Base-by-base conservation (phyloP, 2,113 vertebrate genomes). In the Corythornis vintsioides region DNA sequence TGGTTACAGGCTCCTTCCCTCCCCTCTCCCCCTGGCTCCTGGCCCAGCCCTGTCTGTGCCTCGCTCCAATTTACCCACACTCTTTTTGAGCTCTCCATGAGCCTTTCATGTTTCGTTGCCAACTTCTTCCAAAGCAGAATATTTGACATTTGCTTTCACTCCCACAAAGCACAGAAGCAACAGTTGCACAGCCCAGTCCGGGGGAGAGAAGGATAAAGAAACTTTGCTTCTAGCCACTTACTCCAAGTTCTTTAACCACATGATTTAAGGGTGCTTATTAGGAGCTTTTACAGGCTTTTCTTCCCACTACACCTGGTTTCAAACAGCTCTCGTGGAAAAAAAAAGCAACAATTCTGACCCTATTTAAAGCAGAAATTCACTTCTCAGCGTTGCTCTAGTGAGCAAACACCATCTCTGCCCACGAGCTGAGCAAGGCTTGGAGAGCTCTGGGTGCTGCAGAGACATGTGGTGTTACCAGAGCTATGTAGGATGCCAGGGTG, bases 91-190 rank as follows among this genome's bases (percentile, higher is more conserved):
- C 91, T 91, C 94, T 77, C 93, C 65, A 1, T 21, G 60, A 95
- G 93, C 94, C 79, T 95, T 96, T 96, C 92, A 11, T 50, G 71
- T 91, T 78, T 79, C 21, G 3, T 53, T 94, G 91, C 95, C 94
- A 96, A 4, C 75, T 93, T 74, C 79, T 95, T 83, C 92, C 87
- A 76, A 89, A 95, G 91, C 89, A 74, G 89, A 92, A 67, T 89
- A 89, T 92, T 67, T 96, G 96, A 96, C 95, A 94, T 96, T 96
- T 93, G 96, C 89, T 95, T 96, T 96, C 85, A 91, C 92, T 94
- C 95, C 91, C 91, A 94, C 94, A 93, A 93, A 94, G 89, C 92
- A 70, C 89, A 94, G 92, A 79, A 94, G 87, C 94, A 96, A 96
- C 95, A 94, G 92, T 95, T 94, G 83, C 84, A 15, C 79, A 92